Conservation (phyloP, 2,888 invertebrate species). For the Lasioglossum pauxillum region DNA sequence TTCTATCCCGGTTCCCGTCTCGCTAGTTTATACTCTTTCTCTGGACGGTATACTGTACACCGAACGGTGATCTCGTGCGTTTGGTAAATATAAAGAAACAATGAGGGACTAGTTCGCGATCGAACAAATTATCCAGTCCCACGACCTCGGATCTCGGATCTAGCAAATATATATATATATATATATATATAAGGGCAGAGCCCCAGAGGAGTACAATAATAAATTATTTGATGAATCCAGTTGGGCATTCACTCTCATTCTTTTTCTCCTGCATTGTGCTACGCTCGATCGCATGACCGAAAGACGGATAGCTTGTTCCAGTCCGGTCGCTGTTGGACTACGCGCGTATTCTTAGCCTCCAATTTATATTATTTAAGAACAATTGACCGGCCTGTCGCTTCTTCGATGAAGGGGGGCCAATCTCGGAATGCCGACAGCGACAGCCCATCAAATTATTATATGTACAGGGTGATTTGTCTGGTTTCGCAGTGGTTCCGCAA, state of each 20-base stretch:
- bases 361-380: slow-evolving; percentile 62
- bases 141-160: slow-evolving; percentile 12
- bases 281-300: slow-evolving; percentile 31
- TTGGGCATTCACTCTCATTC: slow-evolving; percentile 16
- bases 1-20: too few relatives aligned
- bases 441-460: slow-evolving; percentile 30
- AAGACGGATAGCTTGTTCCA: slow-evolving; percentile 46
- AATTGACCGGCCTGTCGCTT: slow-evolving; percentile 44
- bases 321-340: slow-evolving; percentile 20
- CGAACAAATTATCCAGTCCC: slow-evolving; percentile 18
- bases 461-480: slow-evolving; percentile 33
- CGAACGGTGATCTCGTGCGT: not conserved
- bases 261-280: slow-evolving; percentile 38
- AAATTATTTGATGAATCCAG: slow-evolving; percentile 50
- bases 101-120: not conserved
- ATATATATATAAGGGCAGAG: slow-evolving; percentile 36
- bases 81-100: not conserved
- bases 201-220: slow-evolving; percentile 32
- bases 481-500: not conserved
- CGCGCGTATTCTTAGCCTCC: slow-evolving; percentile 23
- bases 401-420: slow-evolving; percentile 14
- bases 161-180: too few relatives aligned
- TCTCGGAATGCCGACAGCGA: slow-evolving; percentile 23
- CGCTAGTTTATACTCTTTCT: too few relatives aligned
- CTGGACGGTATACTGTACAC: not conserved